A percentile compares a stretch with the other conserved stretches of the same genome.
phyloP scores from a whole-genome alignment of 2,888 invertebrate species.

The Ennomos quercinarius region DNA sequence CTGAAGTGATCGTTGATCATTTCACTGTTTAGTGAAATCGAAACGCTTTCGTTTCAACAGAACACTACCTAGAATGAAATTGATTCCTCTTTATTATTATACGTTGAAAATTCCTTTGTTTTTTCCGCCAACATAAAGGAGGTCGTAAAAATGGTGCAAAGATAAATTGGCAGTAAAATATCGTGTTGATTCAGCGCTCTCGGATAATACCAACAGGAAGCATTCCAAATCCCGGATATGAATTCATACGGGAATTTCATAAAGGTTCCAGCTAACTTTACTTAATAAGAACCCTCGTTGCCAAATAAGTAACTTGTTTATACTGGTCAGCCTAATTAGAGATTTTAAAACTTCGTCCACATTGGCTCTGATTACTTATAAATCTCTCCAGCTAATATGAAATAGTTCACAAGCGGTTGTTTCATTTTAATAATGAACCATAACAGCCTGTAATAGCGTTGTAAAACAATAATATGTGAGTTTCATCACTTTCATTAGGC shows the following conservation, averaged over 20 bases:
- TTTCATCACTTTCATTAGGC: no score
- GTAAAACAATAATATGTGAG: no score
- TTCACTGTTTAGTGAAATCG: no score
- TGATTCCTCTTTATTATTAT: slow-evolving; percentile 10
- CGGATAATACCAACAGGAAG: slow-evolving; percentile 26
- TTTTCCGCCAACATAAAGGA: slow-evolving; percentile 21
- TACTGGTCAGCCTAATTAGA: slow-evolving; percentile 37
- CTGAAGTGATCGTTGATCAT: no score
- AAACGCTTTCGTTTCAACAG: no score
- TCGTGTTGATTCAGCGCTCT: slow-evolving; percentile 28
- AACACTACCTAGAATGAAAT: slow-evolving; percentile 1
- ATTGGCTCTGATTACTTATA: slow-evolving; percentile 38
- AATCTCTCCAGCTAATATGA: no score
- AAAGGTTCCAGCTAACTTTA: slow-evolving; percentile 17
- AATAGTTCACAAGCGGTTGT: no score
- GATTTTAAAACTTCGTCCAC: slow-evolving; percentile 27
- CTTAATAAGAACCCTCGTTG: slow-evolving; percentile 7
- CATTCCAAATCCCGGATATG: slow-evolving; percentile 28
- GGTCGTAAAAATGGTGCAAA: slow-evolving; percentile 24
- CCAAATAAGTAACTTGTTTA: no score
- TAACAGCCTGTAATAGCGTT: no score
- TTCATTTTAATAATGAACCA: no score
- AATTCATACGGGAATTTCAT: slow-evolving; percentile 23
- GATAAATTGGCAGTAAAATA: slow-evolving; percentile 34
- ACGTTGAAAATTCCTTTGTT: slow-evolving; percentile 11